Evolutionary conservation across 2,113 vertebrate species (phyloP).

Genomic region (Megaceryle torquata): DNA sequence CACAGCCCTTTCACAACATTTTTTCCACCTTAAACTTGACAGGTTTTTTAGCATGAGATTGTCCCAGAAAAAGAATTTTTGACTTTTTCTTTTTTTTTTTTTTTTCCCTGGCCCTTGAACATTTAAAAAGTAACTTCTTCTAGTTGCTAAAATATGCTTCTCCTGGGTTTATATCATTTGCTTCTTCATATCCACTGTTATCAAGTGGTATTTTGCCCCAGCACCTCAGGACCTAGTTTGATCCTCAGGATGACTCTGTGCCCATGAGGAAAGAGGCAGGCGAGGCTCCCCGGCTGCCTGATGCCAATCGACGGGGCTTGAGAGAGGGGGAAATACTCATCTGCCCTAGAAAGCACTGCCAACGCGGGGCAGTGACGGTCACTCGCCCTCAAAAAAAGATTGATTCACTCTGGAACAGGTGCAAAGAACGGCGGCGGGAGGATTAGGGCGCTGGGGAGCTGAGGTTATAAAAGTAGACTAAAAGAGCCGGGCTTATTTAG

Average conservation of each 20-base stretch:
- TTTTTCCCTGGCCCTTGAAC: neutral
- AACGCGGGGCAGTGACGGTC: conserved; percentile 38
- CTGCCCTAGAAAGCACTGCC: conserved; percentile 29
- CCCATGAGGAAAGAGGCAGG: neutral
- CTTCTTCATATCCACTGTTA: neutral
- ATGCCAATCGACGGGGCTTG: neutral
- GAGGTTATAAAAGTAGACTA: conserved; percentile 54
- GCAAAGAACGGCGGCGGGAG: conserved; percentile 48
- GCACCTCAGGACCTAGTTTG: neutral
- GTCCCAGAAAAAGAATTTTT: neutral
- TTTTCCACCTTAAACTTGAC: neutral
- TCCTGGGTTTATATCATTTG: neutral
- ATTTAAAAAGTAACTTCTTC: neutral
- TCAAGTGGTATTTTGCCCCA: neutral
- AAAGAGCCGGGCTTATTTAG: conserved; percentile 56
- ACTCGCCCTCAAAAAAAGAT: conserved; percentile 44
- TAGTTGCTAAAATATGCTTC: neutral
- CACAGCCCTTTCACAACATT: neutral
- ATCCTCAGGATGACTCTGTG: neutral
- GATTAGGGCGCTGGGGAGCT: conserved; percentile 30
- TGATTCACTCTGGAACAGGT: conserved; percentile 65
- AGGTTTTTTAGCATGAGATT: neutral
- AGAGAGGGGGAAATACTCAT: conserved; percentile 18
- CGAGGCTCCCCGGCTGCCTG: neutral
- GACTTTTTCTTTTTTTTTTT: neutral